Base-by-base conservation (phyloP, 2,797 vertebrate genomes). In the Margarornis squamiger region DNA sequence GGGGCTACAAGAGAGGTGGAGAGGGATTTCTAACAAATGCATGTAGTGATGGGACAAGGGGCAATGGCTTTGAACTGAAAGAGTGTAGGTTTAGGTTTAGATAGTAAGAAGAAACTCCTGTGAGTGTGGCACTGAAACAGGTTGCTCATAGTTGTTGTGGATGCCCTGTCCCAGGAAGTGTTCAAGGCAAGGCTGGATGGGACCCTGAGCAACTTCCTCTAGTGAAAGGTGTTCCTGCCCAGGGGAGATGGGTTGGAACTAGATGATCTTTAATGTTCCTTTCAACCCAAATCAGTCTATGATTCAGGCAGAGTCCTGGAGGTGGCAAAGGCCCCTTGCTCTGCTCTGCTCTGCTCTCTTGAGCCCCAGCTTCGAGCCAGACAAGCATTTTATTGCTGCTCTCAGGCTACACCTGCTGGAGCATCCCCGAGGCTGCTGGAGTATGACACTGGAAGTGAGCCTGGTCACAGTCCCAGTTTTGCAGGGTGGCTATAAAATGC, bases 231-330 rank as follows among this genome's bases (percentile, higher is more conserved):
- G 58, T 19, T 38, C 9, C 45, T 83, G 38, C 32, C 57, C 49
- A 24, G 0, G 0, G 63, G 43, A 45, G 11, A 0, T 8, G 7
- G 8, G 1, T 16, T 65, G 45, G 45, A 58, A 39, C 8, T 32
- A 9, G 24, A 8, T 2, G 11, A 12, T 22, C 8, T 46, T 46
- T 45, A 58, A 39, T 8, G 5, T 27, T 52, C 38, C 8, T 58
- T 52, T 52, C 38, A 71, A 3, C 14, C 23, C 24, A 27, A 34
- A 71, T 39, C 22, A 5, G 58, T 83, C 29, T 34, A 0, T 71
- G 39, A 52, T 65, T 52, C 66, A 72, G 45, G 8, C 17, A 74
- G 59, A 41, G 24, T 34, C 26, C 22, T 71, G 66, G 19, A 55
- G 17, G 23, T 24, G 26, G 45, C 62, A 54, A 63, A 78, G 20